These are phyloP conservation scores for Leucosticte australis DNA, from an alignment of 2,113 vertebrate species.

Conservation along the genomic window DNA sequence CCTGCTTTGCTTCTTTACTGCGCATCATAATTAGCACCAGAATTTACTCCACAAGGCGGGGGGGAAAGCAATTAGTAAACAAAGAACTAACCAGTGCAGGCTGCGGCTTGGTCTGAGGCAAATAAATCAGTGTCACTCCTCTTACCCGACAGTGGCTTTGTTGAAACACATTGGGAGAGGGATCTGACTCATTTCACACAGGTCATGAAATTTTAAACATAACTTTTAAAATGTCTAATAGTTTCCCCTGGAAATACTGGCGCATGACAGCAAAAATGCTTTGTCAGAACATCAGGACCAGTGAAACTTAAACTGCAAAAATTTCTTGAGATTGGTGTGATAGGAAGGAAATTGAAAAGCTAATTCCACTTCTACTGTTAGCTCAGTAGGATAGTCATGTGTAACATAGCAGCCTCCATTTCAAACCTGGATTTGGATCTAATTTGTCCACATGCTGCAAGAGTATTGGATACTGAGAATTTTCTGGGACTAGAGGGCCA, in stretches of 20 bases:
- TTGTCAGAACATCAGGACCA: background rate
- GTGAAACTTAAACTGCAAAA: slow-evolving; percentile 1
- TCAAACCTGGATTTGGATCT: background rate
- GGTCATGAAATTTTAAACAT: slow-evolving; percentile 4
- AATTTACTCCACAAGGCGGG: background rate
- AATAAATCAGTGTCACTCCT: background rate
- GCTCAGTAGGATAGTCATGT: background rate
- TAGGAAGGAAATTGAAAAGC: background rate
- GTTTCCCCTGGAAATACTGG: background rate
- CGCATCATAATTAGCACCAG: background rate
- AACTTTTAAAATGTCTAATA: slow-evolving; percentile 16
- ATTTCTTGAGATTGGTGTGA: background rate
- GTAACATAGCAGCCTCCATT: background rate
- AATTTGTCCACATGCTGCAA: background rate
- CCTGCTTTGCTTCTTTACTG: background rate
- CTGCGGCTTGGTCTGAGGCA: background rate
- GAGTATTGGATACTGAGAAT: background rate
- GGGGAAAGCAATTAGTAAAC: background rate
- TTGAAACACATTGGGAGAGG: background rate
- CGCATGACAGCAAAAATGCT: background rate
- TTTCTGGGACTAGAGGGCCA: background rate
- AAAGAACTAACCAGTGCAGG: background rate
- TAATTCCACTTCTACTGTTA: background rate
- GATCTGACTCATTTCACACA: background rate
- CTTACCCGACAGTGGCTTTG: background rate